phyloP scores from a whole-genome alignment of 2,888 invertebrate genomes.

The Sinopyrophorus schimmeli region DNA sequence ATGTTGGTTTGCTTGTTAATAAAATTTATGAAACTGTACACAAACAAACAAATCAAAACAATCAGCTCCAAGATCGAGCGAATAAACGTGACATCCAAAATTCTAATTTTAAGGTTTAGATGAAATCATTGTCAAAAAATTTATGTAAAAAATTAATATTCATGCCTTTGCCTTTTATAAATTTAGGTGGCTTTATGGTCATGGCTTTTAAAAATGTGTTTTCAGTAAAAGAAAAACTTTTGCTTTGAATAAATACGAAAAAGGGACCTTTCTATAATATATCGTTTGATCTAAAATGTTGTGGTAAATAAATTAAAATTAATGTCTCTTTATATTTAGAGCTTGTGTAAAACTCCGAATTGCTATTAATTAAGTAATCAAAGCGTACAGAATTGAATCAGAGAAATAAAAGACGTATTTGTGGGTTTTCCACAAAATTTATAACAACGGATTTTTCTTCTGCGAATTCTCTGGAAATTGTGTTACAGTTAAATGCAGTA shows the following conservation, averaged over 20 bases:
- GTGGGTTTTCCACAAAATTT: conserved; percentile 20
- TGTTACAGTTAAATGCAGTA: conserved; percentile 10
- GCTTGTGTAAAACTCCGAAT: conserved; percentile 24
- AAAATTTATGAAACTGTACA: conserved; percentile 4
- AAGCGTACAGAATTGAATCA: conserved; percentile 11
- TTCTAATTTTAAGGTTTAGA: neutral
- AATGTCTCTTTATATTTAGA: conserved; percentile 28
- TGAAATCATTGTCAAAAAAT: conserved; percentile 9
- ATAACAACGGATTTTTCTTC: conserved; percentile 16
- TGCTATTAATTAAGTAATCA: conserved; percentile 20
- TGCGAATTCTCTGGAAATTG: conserved; percentile 12
- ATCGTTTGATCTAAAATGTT: too few relatives aligned
- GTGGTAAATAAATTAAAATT: conserved; percentile 20
- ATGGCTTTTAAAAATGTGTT: too few relatives aligned
- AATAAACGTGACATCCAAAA: conserved; percentile 4
- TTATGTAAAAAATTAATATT: neutral
- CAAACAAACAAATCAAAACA: conserved; percentile 10
- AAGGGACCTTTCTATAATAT: too few relatives aligned
- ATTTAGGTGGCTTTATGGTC: too few relatives aligned
- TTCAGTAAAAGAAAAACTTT: too few relatives aligned
- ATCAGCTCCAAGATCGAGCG: conserved; percentile 1
- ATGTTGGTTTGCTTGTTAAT: conserved; percentile 8
- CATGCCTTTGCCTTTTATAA: neutral
- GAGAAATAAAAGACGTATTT: conserved; percentile 12
- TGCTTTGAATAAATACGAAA: too few relatives aligned